Evolutionary conservation across 2,797 vertebrate genomes (phyloP).

Genomic region (Hemitrygon akajei): DNA sequence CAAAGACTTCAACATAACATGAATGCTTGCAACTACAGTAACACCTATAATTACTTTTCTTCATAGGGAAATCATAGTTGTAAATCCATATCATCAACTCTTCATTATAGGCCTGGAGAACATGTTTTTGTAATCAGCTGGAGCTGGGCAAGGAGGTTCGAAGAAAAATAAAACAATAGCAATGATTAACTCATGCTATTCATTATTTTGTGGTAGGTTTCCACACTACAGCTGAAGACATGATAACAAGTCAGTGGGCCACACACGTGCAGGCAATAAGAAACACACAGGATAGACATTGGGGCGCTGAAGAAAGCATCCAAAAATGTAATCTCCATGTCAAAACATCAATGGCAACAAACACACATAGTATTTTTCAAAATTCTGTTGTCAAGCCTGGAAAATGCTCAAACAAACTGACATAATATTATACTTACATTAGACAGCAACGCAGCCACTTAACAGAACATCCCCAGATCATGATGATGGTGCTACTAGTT

Average conservation of each 20-base stretch:
- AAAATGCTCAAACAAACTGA: background rate
- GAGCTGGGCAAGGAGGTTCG: too few species aligned
- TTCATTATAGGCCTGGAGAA: background rate
- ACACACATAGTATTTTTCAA: background rate
- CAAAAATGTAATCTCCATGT: background rate
- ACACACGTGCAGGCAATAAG: background rate
- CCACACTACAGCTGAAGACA: background rate
- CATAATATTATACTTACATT: slow-evolving; percentile 61
- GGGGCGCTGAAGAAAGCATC: background rate
- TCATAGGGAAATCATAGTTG: background rate
- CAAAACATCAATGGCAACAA: background rate
- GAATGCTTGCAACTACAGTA: background rate
- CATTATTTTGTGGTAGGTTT: background rate
- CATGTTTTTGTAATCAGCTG: background rate
- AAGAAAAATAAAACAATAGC: background rate
- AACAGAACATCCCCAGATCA: slow-evolving; percentile 69
- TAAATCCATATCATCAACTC: background rate
- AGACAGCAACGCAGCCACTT: slow-evolving; percentile 73
- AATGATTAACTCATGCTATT: background rate
- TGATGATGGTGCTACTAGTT: slow-evolving; percentile 56
- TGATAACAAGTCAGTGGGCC: background rate
- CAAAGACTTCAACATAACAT: background rate
- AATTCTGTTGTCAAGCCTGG: background rate
- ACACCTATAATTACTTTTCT: background rate
- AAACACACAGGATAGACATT: background rate